phyloP scores from a whole-genome alignment of 1,140 invertebrate species.

The Meloidogyne hapla region DNA sequence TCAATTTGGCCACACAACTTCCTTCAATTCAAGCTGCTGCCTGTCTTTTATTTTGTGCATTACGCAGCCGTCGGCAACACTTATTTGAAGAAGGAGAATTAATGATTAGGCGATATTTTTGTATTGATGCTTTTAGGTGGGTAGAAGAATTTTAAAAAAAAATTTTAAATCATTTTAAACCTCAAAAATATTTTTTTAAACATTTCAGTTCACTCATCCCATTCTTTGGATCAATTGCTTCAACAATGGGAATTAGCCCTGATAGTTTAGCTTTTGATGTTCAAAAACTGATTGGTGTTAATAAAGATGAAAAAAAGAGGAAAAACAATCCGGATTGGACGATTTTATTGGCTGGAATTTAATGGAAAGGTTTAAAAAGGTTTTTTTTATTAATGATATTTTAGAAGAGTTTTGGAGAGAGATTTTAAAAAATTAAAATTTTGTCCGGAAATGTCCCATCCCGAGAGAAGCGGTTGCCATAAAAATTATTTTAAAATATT shows the following conservation, averaged over 20 bases:
- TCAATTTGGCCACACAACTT: conserved; percentile 19
- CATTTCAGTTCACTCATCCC: conserved; percentile 12
- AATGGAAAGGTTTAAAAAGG: not conserved
- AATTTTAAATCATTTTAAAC: not conserved
- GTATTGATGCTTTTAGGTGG: conserved; percentile 12
- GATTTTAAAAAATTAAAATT: not conserved
- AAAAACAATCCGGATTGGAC: not conserved
- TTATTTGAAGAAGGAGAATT: conserved; percentile 18
- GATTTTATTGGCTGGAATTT: not conserved
- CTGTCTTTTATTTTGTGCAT: conserved; percentile 16
- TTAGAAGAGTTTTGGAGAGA: not conserved
- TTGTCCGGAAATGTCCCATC: not conserved
- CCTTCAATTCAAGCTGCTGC: conserved; percentile 25
- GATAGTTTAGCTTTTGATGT: not conserved
- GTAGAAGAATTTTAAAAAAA: not conserved
- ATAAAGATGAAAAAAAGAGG: not conserved
- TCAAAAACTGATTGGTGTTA: not conserved
- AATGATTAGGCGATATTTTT: conserved; percentile 14
- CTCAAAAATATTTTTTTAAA: not conserved
- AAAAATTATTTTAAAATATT: not conserved
- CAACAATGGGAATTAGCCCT: conserved; percentile 2
- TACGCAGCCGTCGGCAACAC: conserved; percentile 14
- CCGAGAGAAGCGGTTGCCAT: not conserved
- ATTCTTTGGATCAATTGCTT: conserved; percentile 3
- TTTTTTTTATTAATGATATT: not conserved